Percentiles rank a stretch among this genome's conserved stretches.
These are phyloP conservation scores for Tolmerus cingulatus DNA, from an alignment of 2,888 invertebrate species.

Conservation along the genomic window DNA sequence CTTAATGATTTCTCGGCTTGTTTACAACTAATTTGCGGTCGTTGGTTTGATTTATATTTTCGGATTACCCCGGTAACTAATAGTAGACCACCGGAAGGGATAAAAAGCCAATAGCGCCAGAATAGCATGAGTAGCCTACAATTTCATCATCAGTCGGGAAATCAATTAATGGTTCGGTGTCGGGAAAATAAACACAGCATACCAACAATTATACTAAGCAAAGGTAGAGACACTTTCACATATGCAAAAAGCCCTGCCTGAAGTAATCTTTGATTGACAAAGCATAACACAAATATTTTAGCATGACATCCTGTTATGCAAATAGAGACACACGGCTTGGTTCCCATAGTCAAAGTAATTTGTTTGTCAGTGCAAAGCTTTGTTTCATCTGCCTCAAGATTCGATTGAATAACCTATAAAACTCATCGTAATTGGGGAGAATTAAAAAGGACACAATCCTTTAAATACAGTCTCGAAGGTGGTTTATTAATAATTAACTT, in stretches of 20 bases:
- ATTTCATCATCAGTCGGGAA: conserved; percentile 28
- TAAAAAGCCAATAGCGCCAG: background rate
- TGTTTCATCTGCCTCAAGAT: background rate
- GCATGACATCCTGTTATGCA: background rate
- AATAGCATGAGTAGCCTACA: background rate
- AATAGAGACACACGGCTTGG: background rate
- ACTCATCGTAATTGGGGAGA: background rate
- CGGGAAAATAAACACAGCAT: conserved; percentile 42
- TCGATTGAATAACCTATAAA: background rate
- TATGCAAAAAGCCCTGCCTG: background rate
- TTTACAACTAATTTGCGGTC: conserved; percentile 32
- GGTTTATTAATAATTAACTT: too few species aligned
- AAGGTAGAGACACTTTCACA: background rate
- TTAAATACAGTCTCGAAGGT: too few species aligned
- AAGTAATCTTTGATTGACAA: background rate
- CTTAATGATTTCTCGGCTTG: conserved; percentile 19
- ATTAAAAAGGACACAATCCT: background rate
- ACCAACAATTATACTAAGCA: conserved; percentile 26
- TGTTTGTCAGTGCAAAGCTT: background rate
- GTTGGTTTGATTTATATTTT: conserved; percentile 28
- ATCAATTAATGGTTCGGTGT: conserved; percentile 43
- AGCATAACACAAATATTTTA: conserved; percentile 27
- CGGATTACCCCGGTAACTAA: background rate
- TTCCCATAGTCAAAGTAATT: background rate
- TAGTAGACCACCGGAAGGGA: background rate